Base-by-base conservation (phyloP, 2,797 vertebrate genomes). In the Aphelocoma californica region DNA sequence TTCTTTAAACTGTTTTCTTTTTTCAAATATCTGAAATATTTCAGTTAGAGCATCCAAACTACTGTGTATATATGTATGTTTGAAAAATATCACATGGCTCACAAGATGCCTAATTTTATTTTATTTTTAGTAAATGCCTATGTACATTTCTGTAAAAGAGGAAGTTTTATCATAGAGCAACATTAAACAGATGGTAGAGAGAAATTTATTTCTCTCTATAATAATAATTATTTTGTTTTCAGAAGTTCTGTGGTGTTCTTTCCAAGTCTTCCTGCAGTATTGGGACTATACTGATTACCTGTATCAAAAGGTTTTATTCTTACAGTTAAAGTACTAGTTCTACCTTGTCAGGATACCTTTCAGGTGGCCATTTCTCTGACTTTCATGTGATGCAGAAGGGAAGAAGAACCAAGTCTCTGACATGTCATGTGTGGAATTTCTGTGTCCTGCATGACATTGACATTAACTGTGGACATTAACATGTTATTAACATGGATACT, bases 21-120 rank as follows among this genome's bases (percentile, higher is more conserved):
- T 67, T 89, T 85, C 11, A 86, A 45, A 71, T 71, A 74, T 24
- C 23, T 78, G 50, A 92, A 87, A 48, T 91, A 77, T 42, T 92
- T 86, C 15, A 40, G 0, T 74, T 82, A 62, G 32, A 56, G 47
- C 14, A 62, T 48, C 40, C 20, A 53, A 38, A 67, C 8, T 54
- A 15, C 17, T 42, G 8, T 57, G 8, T 81, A 38, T 73, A 47
- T 44, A 15, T 32, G 15, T 79, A 16, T 45, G 11, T 75, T 74
- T 81, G 29, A 56, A 58, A 92, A 94, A 65, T 29, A 18, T 53
- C 47, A 48, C 9, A 18, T 62, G 24, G 45, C 10, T 82, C n/a
- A 47, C 9, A 69, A 79, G 17, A 44, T 61, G 24, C 24, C 3
- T 67, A 18, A 61, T 85, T 84, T 86, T 69, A 5, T 67, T 51